Conservation (phyloP, 2,113 vertebrate genomes). For the Pyxicephalus adspersus region DNA sequence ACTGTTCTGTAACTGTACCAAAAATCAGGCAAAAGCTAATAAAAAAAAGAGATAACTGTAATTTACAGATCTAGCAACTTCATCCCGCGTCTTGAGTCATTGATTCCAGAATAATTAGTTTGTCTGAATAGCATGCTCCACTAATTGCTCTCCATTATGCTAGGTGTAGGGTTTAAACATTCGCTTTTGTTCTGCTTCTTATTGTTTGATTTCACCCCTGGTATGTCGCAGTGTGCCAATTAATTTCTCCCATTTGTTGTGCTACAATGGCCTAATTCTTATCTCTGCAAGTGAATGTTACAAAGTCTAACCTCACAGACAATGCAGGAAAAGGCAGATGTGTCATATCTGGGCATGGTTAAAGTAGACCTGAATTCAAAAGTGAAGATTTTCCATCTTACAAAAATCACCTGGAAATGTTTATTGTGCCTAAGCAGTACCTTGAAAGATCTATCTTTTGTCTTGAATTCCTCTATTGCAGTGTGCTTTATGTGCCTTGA, state of each 20-base stretch:
- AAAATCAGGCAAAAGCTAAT: background rate
- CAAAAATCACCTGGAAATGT: too few relatives aligned
- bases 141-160: background rate
- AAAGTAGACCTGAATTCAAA: too few relatives aligned
- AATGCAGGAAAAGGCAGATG: background rate
- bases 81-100: background rate
- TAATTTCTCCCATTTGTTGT: background rate
- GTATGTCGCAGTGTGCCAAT: background rate
- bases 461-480: too few relatives aligned
- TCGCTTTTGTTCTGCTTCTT: slow-evolving; percentile 9
- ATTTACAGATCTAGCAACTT: background rate
- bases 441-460: too few relatives aligned
- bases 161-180: background rate
- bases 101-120: slow-evolving; percentile 21
- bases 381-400: too few relatives aligned
- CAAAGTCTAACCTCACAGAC: background rate
- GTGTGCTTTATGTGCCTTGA: too few relatives aligned
- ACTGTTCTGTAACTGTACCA: slow-evolving; percentile 2
- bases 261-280: background rate
- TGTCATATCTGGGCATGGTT: background rate
- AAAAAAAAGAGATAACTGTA: slow-evolving; percentile 2
- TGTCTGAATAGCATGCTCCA: background rate
- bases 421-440: too few relatives aligned
- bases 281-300: background rate
- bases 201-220: slow-evolving; percentile 14